These are phyloP conservation scores for Astyanax mexicanus DNA, from an alignment of 2,797 vertebrate genomes.

Conservation along the genomic window DNA sequence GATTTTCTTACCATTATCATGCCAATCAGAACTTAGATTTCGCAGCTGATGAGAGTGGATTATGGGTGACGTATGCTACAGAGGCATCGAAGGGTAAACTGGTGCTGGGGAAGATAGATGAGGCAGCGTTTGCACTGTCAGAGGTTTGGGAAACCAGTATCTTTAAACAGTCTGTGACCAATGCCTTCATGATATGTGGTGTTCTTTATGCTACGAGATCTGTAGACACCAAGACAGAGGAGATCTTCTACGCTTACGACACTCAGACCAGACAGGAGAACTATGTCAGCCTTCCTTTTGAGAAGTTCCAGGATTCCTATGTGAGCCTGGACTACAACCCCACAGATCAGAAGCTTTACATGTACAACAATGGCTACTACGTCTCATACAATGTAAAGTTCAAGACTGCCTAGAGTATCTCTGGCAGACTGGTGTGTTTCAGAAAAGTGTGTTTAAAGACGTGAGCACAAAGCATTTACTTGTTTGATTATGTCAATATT, in stretches of 20 bases:
- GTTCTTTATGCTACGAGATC: slow-evolving; percentile 56
- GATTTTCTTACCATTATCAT: slow-evolving; percentile 75
- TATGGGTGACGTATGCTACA: slow-evolving; percentile 80
- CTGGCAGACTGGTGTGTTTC: background rate
- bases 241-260: slow-evolving; percentile 61
- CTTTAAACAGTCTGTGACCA: slow-evolving; percentile 65
- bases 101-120: slow-evolving; percentile 72
- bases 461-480: background rate
- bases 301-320: slow-evolving; percentile 55
- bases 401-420: slow-evolving; percentile 20
- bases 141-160: slow-evolving; percentile 62
- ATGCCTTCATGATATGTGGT: slow-evolving; percentile 74
- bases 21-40: slow-evolving; percentile 77
- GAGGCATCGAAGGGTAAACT: slow-evolving; percentile 73
- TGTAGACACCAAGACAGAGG: slow-evolving; percentile 50
- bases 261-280: slow-evolving; percentile 49
- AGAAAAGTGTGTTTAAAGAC: background rate
- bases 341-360: slow-evolving; percentile 59
- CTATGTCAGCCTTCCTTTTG: slow-evolving; percentile 46
- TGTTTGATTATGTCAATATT: background rate
- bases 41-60: slow-evolving; percentile 76
- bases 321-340: slow-evolving; percentile 60
- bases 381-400: slow-evolving; percentile 56
- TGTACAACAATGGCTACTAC: slow-evolving; percentile 63
- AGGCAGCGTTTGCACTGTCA: slow-evolving; percentile 65